Base-by-base conservation (phyloP, 2,888 invertebrate species). In the Hypomecis atomaria region DNA sequence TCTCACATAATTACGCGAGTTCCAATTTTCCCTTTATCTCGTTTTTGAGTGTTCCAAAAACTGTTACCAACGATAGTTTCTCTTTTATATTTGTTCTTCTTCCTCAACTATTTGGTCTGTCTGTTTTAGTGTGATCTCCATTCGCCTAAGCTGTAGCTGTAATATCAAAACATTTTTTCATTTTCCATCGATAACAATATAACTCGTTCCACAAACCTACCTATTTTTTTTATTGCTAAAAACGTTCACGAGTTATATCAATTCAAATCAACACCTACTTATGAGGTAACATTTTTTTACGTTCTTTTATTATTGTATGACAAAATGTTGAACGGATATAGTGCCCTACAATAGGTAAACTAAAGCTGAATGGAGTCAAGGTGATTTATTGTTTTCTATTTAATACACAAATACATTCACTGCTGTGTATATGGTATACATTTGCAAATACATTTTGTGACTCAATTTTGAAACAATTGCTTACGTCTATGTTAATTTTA, bases 311-410 rank as follows among this genome's bases (percentile, higher is more conserved):
- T 75, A 71, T 69, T 65, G 63, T 71, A 63, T 69, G 66, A 70
- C 69, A 72, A 64, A 62, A 59, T 59, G 55, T 63, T 59, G 58
- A 70, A 73, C 79, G 80, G 80, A 81, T 78, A 78, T 77, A 71
- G 73, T 73, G 76, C 66, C 73, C 73, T 65, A 65, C 57, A 54
- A 65, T 59, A 23, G 23, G 23, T 23, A 61, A 63, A 58, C 56
- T 37, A 40, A 48, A 43, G 50, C 37, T 62, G 63, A 59, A 49
- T 33, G 33, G 36, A 62, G 67, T 70, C 70, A 71, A 71, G 68
- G 70, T 68, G 64, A 68, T 68, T 68, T 66, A 68, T 71, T 71
- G 70, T 71, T 54, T 65, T 57, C 47, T 47, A 60, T 56, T 52
- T 37, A 59, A 59, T 33, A 59, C 23, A 23, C 23, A 23, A 23